These are phyloP conservation scores for Diaperis boleti DNA, from an alignment of 2,888 invertebrate species.

Conservation along the genomic window DNA sequence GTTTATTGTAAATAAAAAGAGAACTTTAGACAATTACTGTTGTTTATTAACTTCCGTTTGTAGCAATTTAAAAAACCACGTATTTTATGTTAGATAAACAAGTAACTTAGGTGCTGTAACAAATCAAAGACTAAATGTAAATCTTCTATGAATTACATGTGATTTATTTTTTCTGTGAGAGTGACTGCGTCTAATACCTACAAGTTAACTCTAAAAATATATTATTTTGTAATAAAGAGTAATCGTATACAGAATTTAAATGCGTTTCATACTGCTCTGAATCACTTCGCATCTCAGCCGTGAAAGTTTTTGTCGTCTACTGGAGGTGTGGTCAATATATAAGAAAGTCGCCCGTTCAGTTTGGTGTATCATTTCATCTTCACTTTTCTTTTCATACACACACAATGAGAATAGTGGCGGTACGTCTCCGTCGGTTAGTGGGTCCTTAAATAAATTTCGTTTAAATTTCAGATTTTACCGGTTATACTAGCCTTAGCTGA, in stretches of 20 bases:
- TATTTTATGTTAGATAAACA: too few species aligned
- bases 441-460: constrained; percentile 29
- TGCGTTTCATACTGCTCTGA: background rate
- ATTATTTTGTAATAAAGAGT: too few species aligned
- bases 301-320: constrained; percentile 54
- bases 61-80: too few species aligned
- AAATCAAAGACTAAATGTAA: too few species aligned
- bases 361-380: constrained; percentile 51
- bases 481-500: constrained; percentile 50
- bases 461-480: constrained; percentile 49
- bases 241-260: background rate
- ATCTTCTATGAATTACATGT: too few species aligned
- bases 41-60: too few species aligned
- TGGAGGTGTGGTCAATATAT: constrained; percentile 57
- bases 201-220: too few species aligned
- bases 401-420: constrained; percentile 52
- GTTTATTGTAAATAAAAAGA: too few species aligned
- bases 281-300: constrained; percentile 21
- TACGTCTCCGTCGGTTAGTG: constrained; percentile 49
- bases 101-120: too few species aligned
- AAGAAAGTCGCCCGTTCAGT: constrained; percentile 51
- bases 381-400: constrained; percentile 46
- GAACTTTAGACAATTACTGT: too few species aligned
- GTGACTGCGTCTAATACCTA: too few species aligned
- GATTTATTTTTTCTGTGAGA: too few species aligned